Base-by-base conservation (phyloP, 1,140 invertebrate species). In the Coenobita brevimanus region DNA sequence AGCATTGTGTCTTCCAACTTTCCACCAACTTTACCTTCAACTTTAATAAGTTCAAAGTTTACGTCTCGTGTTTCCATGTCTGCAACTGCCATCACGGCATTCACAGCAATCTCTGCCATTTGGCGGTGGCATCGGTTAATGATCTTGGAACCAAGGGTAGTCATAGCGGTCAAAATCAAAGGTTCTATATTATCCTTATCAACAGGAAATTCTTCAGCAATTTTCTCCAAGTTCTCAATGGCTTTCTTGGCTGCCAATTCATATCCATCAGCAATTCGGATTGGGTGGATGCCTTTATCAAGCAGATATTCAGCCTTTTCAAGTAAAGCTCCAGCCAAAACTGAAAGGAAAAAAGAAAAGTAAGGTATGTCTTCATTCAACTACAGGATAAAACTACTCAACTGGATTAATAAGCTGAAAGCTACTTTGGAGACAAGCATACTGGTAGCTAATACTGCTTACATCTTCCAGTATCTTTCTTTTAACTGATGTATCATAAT, bases 31-130 rank as follows among this genome's bases (percentile, higher is more conserved):
- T 99, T 99, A 1, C 97, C 98, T 93, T 99, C 97, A 62, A 99
- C 96, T 94, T 99, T 99, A 92, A 99, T 99, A 78, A 99, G 93
- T 92, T 99, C 99, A 94, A 99, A 99, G 93, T 99, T 99, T 0
- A 99, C 99, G 94, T 99, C 99, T 84, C 95, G 95, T 75, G 97
- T 96, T 91, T 97, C 96, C 83, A 99, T 94, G 93, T 99, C 98
- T 43, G 98, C 98, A 1, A 99, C 98, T 54, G 97, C 95, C 91
- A 99, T 93, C 1, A 99, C 97, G 67, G 98, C 98, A 93, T 99
- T 95, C 2, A 99, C 99, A 90, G 99, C 99, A 92, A 99, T 99
- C 93, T 99, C 97, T 24, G 99, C 99, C 97, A 99, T 99, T 93
- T 99, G 97, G 38, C 96, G 94, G 92, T 99, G 97, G 92, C 94